Evolutionary conservation across 2,888 invertebrate species (phyloP).

Genomic region (Sipha maydis): DNA sequence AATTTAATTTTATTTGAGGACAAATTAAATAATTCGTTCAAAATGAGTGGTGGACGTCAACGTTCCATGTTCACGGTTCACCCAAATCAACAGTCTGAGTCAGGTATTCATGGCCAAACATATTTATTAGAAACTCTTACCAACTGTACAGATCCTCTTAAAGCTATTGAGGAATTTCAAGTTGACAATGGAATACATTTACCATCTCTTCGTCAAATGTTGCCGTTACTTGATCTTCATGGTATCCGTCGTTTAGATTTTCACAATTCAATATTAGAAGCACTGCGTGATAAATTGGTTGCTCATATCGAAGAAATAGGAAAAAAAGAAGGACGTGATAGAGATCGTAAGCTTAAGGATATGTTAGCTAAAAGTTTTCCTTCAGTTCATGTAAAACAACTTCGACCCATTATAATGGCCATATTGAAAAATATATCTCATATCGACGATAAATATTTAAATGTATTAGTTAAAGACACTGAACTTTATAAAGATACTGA

Average conservation of each 20-base stretch:
- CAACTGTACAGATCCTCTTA: slow-evolving; percentile 94
- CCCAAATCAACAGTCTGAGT: slow-evolving; percentile 48
- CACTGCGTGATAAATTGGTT: slow-evolving; percentile 78
- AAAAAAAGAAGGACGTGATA: slow-evolving; percentile 76
- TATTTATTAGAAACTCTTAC: slow-evolving; percentile 90
- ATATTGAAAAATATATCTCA: slow-evolving; percentile 91
- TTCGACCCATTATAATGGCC: slow-evolving; percentile 94
- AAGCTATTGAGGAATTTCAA: slow-evolving; percentile 99
- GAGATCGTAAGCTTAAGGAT: slow-evolving; percentile 88
- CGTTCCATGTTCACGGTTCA: slow-evolving; percentile 50
- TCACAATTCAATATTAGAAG: slow-evolving; percentile 91
- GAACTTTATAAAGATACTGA: slow-evolving; percentile 94
- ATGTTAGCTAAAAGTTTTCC: slow-evolving; percentile 92
- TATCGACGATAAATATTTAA: slow-evolving; percentile 89
- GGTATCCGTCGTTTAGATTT: slow-evolving; percentile 93
- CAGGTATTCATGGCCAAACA: slow-evolving; percentile 85
- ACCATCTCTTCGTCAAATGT: slow-evolving; percentile 92
- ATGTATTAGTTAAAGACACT: slow-evolving; percentile 81
- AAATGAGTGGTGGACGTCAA: slow-evolving; percentile 60
- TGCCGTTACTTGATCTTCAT: slow-evolving; percentile 93
- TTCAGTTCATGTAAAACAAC: slow-evolving; percentile 87
- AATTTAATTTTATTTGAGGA: neutral
- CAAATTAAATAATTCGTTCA: neutral
- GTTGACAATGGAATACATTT: slow-evolving; percentile 88
- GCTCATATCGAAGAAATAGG: slow-evolving; percentile 87